Evolutionary conservation across 2,888 invertebrate genomes (phyloP).

Genomic region (Ganaspis brasiliensis): DNA sequence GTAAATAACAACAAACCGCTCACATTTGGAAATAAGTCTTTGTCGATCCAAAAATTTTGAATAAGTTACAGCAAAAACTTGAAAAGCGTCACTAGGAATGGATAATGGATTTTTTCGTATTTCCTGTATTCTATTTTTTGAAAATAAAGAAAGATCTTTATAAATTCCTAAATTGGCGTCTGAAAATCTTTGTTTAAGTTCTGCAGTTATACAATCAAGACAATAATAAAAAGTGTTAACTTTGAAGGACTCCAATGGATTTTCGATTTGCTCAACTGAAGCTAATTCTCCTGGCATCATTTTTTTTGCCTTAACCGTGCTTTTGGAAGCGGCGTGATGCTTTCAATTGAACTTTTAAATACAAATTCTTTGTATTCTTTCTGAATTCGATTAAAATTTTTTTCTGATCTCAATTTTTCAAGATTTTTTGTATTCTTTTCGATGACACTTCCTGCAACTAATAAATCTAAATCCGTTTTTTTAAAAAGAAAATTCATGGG

Average conservation of each 20-base stretch:
- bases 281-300: constrained; percentile 18
- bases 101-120: background rate
- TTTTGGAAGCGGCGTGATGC: background rate
- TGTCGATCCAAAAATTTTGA: no score
- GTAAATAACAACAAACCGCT: no score
- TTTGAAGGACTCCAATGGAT: constrained; percentile 12
- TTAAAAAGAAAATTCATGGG: constrained; percentile 14
- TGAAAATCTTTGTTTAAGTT: no score
- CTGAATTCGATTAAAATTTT: background rate
- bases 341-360: background rate
- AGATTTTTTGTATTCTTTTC: background rate
- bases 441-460: background rate
- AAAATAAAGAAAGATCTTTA: no score
- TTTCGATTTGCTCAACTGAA: background rate
- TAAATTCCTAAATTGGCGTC: no score
- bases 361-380: background rate
- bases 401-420: background rate
- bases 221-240: no score
- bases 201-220: no score
- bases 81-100: background rate
- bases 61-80: background rate
- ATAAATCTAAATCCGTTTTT: constrained; percentile 3
- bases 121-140: no score
- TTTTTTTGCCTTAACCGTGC: constrained; percentile 8
- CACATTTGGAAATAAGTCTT: no score